Evolutionary conservation across 2,113 vertebrate genomes (phyloP), one percentile per base, ranked within the genome.

Genomic region (Promerops cafer): DNA sequence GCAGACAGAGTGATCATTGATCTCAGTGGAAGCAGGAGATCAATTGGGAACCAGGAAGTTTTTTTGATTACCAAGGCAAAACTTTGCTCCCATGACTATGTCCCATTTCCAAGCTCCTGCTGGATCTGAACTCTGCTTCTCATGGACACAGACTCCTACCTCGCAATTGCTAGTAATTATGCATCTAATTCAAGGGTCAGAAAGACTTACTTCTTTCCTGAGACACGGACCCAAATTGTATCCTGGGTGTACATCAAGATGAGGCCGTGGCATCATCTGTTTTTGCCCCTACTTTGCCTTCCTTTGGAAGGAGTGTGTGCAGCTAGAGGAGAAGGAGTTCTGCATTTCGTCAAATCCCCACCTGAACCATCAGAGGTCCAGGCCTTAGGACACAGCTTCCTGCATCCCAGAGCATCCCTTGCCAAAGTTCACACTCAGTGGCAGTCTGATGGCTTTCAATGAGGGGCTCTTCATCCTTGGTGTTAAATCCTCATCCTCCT

Each of bases 11-110:
- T 9, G 33, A 47, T 75, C 88, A 71, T 37, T 92, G 91, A 92
- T 93, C 83, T 92, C 91, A 64, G 75, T 31, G 59, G 66, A 71
- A 88, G 53, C 52, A 75, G 65, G 33, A 87, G 60, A 88, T 87
- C 69, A 52, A 1, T 26, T 79, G 75, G 53, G 39, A 96, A 35
- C 53, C 70, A 56, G 70, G 14, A 92, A 54, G 4, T 15, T 53
- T 66, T 76, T 77, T 45, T 56, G 28, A 83, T 87, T 77, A 78
- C 0, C 1, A 75, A 93, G 52, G 69, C 65, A 87, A 91, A 69
- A 66, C 63, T 61, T 87, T 87, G 30, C 44, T 90, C 45, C 63
- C 6, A 7, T 69, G 79, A 37, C 33, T 64, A 52, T 56, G 28
- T 90, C 52, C 65, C 61, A 39, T 71, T 85, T 88, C 75, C 77